These are phyloP conservation scores for Actinia tenebrosa DNA, from an alignment of 64 coral and sea anemone genomes.

Conservation along the genomic window DNA sequence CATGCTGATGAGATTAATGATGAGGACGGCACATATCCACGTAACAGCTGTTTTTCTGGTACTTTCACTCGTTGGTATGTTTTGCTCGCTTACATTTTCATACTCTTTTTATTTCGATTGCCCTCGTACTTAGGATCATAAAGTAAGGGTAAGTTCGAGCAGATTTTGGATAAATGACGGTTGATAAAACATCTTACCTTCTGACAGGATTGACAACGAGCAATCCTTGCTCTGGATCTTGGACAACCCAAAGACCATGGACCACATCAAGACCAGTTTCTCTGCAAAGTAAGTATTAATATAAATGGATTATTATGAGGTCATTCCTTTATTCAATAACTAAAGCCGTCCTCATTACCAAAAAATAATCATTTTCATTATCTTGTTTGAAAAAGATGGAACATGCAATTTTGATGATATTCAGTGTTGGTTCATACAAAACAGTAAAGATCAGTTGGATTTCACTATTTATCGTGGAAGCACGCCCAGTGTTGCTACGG, in stretches of 20 bases:
- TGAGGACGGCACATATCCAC: not conserved
- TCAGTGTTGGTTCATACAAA: slow-evolving; percentile 19
- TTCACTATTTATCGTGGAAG: slow-evolving; percentile 20
- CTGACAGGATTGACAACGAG: not conserved
- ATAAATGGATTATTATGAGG: no score
- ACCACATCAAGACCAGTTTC: not conserved
- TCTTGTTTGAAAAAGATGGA: slow-evolving; percentile 10
- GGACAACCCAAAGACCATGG: not conserved
- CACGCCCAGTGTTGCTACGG: slow-evolving; percentile 12
- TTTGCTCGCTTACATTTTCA: not conserved
- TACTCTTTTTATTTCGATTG: no score
- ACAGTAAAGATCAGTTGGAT: slow-evolving; percentile 23
- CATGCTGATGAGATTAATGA: not conserved
- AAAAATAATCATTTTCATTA: no score
- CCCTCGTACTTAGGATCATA: no score
- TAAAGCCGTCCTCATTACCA: no score
- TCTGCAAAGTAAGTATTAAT: not conserved
- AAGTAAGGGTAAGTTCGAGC: no score
- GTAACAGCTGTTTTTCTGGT: not conserved
- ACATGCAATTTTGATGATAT: slow-evolving; percentile 44
- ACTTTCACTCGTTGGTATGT: not conserved
- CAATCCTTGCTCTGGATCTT: not conserved
- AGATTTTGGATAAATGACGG: no score
- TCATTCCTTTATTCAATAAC: no score
- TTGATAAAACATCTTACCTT: no score